Conservation (phyloP, 2,888 invertebrate species). For the Odontocerum albicorne region DNA sequence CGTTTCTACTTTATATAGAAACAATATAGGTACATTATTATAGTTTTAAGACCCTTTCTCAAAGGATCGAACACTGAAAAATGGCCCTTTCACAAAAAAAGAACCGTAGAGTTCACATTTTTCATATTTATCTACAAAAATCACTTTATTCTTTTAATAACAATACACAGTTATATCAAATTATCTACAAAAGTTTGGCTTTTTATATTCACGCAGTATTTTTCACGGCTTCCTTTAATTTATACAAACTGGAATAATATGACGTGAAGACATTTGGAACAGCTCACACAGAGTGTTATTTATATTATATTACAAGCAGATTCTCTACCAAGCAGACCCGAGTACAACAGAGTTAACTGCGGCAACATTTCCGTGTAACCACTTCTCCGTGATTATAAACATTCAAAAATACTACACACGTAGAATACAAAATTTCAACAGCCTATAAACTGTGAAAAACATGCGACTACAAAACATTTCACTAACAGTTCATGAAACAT, state of each 20-base stretch:
- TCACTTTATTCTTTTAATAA: constrained; percentile 35
- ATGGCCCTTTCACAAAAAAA: constrained; percentile 44
- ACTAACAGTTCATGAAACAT: too few relatives aligned
- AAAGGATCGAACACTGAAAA: constrained; percentile 48
- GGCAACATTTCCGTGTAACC: constrained; percentile 25
- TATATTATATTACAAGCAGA: constrained; percentile 34
- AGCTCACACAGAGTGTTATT: constrained; percentile 32
- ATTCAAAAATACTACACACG: constrained; percentile 36
- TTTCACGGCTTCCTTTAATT: constrained; percentile 15
- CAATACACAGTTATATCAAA: constrained; percentile 38
- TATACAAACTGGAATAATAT: constrained; percentile 33
- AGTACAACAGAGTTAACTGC: constrained; percentile 35
- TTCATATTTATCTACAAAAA: constrained; percentile 50
- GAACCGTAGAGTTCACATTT: constrained; percentile 51
- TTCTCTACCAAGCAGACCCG: constrained; percentile 34
- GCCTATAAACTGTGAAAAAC: constrained; percentile 25
- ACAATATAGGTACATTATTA: constrained; percentile 43
- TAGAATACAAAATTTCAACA: constrained; percentile 33
- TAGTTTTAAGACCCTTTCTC: constrained; percentile 53
- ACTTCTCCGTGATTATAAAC: constrained; percentile 24
- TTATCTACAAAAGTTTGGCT: constrained; percentile 39
- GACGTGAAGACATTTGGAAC: constrained; percentile 30
- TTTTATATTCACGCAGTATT: constrained; percentile 18
- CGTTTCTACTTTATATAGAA: constrained; percentile 39
- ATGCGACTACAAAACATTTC: constrained; percentile 22